A percentile compares a stretch with the other conserved stretches of the same genome.
These are phyloP conservation scores for Castor canadensis DNA, from an alignment of 2,113 vertebrate species.

Conservation along the genomic window DNA sequence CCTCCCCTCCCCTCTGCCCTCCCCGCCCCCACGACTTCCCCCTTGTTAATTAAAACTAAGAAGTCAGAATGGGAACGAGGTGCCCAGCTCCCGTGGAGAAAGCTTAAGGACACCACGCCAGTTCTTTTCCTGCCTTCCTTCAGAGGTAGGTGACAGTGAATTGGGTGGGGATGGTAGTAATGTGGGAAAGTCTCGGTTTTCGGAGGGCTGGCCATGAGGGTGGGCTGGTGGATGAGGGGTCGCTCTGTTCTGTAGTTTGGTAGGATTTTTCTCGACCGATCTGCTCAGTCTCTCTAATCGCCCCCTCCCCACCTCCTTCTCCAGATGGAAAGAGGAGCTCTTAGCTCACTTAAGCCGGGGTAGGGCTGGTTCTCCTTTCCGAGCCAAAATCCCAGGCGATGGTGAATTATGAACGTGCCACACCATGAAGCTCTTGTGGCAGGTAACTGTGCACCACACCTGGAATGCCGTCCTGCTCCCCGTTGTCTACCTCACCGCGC, in stretches of 20 bases:
- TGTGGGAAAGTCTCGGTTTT: conserved; percentile 55
- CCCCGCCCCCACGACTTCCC: conserved; percentile 63
- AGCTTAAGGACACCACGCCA: conserved; percentile 73
- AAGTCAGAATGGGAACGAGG: conserved; percentile 71
- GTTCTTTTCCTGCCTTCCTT: conserved; percentile 71
- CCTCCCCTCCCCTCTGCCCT: conserved; percentile 54
- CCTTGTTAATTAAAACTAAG: conserved; percentile 80
- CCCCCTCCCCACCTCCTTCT: conserved; percentile 82
- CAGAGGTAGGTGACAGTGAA: conserved; percentile 88
- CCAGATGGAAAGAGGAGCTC: conserved; percentile 93
- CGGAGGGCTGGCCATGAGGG: conserved; percentile 43
- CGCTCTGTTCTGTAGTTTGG: conserved; percentile 58
- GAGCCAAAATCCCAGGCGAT: conserved; percentile 92
- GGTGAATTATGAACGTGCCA: conserved; percentile 99
- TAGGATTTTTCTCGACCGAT: conserved; percentile 40
- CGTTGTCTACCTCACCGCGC: conserved; percentile 93
- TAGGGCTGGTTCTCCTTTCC: conserved; percentile 91
- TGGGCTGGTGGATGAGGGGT: conserved; percentile 50
- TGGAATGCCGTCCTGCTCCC: conserved; percentile 95
- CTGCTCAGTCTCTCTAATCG: conserved; percentile 71
- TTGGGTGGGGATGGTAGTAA: conserved; percentile 64
- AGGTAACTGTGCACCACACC: conserved; percentile 97
- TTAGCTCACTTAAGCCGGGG: conserved; percentile 92
- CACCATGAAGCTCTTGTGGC: conserved; percentile 99
- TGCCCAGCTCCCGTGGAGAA: conserved; percentile 66